Conservation (phyloP, 2,888 invertebrate genomes). For the Globia sparganii region DNA sequence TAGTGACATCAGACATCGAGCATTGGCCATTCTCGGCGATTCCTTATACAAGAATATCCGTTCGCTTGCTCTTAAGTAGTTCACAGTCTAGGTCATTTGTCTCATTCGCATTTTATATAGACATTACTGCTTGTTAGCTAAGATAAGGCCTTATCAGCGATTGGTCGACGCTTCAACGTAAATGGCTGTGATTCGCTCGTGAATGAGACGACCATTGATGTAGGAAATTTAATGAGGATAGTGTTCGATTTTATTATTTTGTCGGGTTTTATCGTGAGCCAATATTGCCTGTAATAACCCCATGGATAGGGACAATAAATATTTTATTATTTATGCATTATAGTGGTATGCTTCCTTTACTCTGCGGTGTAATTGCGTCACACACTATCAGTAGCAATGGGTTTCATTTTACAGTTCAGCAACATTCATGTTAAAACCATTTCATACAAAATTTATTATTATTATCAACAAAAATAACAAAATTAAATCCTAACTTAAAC, state of each 20-base stretch:
- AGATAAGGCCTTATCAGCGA: slow-evolving; percentile 63
- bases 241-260: background rate
- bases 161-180: slow-evolving; percentile 57
- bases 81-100: slow-evolving; percentile 58
- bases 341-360: too few species aligned
- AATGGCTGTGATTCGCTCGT: slow-evolving; percentile 52
- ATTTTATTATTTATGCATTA: too few species aligned
- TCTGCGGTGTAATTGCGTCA: too few species aligned
- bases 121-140: slow-evolving; percentile 52
- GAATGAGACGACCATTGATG: slow-evolving; percentile 25
- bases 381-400: too few species aligned
- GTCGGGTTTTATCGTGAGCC: background rate
- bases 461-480: too few species aligned
- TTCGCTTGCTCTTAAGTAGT: slow-evolving; percentile 9
- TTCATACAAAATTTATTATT: too few species aligned
- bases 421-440: too few species aligned
- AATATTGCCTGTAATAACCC: background rate
- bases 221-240: slow-evolving; percentile 3
- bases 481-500: too few species aligned
- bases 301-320: too few species aligned
- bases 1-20: background rate
- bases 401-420: too few species aligned
- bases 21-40: background rate
- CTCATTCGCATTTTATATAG: slow-evolving; percentile 39
- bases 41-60: slow-evolving; percentile 15